Evolutionary conservation across 2,113 vertebrate genomes (phyloP), one percentile per base, ranked within the genome.

Genomic region (Octodon degus): DNA sequence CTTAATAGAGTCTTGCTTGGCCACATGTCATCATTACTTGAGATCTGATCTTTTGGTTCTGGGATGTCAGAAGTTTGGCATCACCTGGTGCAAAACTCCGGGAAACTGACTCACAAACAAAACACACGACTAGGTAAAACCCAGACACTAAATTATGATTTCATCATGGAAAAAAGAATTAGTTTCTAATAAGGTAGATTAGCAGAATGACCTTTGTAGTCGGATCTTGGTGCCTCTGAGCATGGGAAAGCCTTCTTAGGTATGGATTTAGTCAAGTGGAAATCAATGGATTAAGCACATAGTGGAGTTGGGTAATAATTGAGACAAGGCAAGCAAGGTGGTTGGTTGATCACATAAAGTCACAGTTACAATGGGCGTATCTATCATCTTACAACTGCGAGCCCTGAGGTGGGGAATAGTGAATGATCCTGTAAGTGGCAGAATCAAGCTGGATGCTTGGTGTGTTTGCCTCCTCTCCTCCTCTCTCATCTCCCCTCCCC

Each of bases 41-140:
- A 65, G 63, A 86, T 63, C 50, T 43, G 60, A 0, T 81, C 43
- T 84, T 70, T 20, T n/a, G 70, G 34, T 16, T 90, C 27, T 88
- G 50, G 95, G 32, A 25, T 70, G 25, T 92, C 67, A 86, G 60
- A 79, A 88, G 76, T 63, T 85, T 82, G 89, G 60, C 12, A 55
- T 79, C n/a, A 34, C 10, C 81, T 16, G 22, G 84, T 86, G 40
- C 9, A 50, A 34, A 37, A 60, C 5, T 91, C 72, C 8, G 20
- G 30, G 24, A 37, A 17, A 32, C 9, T 1, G 5, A 72, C 60
- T 89, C 67, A 83, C 16, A 55, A 79, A 34, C 13, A 90, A 37
- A 82, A n/a, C 14, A 89, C 8, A 60, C 1, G 40, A 81, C 0
- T 22, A 16, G 19, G 25, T 60, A 84, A 96, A 91, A 58, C 8